phyloP scores from a whole-genome alignment of 2,797 vertebrate species.

The Enteromius mattozi region DNA sequence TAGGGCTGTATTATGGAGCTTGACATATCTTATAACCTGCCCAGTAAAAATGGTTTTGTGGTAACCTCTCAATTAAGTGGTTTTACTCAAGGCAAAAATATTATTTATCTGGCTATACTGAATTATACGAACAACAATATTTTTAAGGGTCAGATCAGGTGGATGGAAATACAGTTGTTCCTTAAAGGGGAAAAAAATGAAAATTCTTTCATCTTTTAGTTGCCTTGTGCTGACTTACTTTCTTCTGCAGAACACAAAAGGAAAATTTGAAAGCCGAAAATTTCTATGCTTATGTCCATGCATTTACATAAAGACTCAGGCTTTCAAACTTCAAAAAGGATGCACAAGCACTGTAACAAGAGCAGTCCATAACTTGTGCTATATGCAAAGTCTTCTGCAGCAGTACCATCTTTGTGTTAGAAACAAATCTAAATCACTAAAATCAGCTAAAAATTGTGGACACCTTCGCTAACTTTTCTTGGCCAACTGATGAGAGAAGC shows the following conservation, averaged over 20 bases:
- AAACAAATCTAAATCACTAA: not conserved
- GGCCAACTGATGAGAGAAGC: not conserved
- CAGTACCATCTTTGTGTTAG: not conserved
- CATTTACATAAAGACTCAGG: not conserved
- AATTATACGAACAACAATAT: constrained; percentile 1
- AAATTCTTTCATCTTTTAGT: constrained; percentile 14
- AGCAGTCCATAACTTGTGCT: not conserved
- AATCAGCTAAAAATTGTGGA: not conserved
- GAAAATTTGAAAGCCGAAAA: not conserved
- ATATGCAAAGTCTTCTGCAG: not conserved
- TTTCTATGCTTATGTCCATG: not conserved
- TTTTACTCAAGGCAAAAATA: constrained; percentile 12
- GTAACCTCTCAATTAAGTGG: not conserved
- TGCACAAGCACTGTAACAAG: not conserved
- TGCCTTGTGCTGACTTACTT: not conserved
- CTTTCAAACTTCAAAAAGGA: constrained; percentile 11
- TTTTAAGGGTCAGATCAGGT: constrained; percentile 9
- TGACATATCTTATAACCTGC: constrained; percentile 28
- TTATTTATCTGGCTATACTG: not conserved
- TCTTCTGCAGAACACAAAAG: constrained; percentile 6
- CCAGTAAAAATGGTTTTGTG: not conserved
- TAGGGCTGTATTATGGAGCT: constrained; percentile 14
- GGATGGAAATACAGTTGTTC: constrained; percentile 1
- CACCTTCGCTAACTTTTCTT: not conserved
- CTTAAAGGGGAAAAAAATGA: not conserved